These are phyloP conservation scores for Mythimna impura DNA, from an alignment of 2,888 invertebrate genomes.

Conservation along the genomic window DNA sequence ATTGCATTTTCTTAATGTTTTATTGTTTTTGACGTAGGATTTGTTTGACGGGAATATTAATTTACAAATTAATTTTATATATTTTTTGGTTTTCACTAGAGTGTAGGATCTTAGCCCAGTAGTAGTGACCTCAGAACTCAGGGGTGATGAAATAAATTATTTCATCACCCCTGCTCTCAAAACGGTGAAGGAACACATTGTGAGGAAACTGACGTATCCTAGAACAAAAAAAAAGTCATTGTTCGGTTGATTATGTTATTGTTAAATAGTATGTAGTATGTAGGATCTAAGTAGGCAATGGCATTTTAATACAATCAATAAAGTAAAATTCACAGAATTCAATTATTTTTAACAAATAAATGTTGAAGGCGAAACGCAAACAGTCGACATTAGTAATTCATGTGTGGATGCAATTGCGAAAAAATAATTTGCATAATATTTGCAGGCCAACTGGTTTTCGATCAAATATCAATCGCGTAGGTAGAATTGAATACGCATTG, in stretches of 20 bases:
- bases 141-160: no score
- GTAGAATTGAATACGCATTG: slow-evolving; percentile 18
- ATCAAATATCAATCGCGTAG: slow-evolving; percentile 15
- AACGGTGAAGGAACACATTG: no score
- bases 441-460: not conserved
- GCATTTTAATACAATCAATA: not conserved
- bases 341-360: no score
- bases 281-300: not conserved
- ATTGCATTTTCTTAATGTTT: slow-evolving; percentile 26
- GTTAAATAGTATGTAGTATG: no score
- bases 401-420: not conserved
- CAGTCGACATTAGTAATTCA: not conserved
- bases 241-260: not conserved
- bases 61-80: not conserved
- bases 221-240: no score
- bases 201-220: no score
- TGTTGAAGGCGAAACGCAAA: not conserved
- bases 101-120: no score
- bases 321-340: not conserved
- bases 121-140: no score
- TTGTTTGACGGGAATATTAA: not conserved
- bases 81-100: not conserved
- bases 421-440: not conserved
- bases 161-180: no score
- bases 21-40: slow-evolving; percentile 19